Conservation (phyloP, 2,113 vertebrate species). For the Leuciscus idus region DNA sequence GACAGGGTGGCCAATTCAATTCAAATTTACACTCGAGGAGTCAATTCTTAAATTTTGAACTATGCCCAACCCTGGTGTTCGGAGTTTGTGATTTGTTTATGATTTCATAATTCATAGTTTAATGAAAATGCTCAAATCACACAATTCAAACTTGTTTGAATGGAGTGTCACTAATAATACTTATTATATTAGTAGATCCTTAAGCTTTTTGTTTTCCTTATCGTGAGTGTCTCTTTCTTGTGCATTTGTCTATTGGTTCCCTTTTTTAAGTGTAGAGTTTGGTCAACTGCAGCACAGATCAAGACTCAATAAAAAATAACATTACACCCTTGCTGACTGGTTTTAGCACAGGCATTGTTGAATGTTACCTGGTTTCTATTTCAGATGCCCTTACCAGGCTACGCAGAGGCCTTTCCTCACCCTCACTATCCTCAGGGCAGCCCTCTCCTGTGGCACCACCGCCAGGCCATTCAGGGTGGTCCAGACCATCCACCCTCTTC, state of each 20-base stretch:
- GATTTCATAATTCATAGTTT: conserved; percentile 50
- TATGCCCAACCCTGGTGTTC: conserved; percentile 33
- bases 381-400: conserved; percentile 92
- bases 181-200: conserved; percentile 38
- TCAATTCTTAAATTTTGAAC: background rate
- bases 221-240: conserved; percentile 42
- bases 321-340: background rate
- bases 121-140: conserved; percentile 48
- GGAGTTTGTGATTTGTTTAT: conserved; percentile 29
- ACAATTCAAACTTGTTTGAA: conserved; percentile 62
- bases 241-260: conserved; percentile 50
- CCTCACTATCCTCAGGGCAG: conserved; percentile 89
- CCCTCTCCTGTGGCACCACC: conserved; percentile 87
- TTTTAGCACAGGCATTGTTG: background rate
- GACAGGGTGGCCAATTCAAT: background rate
- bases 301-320: conserved; percentile 45
- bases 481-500: conserved; percentile 79
- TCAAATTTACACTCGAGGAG: background rate
- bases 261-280: conserved; percentile 28
- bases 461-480: conserved; percentile 80
- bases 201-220: conserved; percentile 31
- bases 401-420: conserved; percentile 93
- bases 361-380: conserved; percentile 41
- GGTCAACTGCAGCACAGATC: conserved; percentile 46
- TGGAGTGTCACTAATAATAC: conserved; percentile 39